These are phyloP conservation scores for Heliconius congener DNA, from an alignment of 1,140 invertebrate species.

Conservation along the genomic window DNA sequence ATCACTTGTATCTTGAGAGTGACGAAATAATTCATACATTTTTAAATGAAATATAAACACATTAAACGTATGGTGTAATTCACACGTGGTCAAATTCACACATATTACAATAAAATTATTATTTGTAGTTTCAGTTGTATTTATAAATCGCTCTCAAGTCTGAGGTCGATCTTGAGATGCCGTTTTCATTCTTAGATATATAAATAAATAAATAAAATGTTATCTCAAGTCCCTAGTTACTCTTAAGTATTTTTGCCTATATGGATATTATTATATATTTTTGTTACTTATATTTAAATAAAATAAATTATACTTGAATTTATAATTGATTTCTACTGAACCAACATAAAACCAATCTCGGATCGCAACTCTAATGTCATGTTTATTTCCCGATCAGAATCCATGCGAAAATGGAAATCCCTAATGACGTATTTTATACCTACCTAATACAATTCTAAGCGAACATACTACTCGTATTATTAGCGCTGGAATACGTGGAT, in stretches of 20 bases:
- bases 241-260: too few species aligned
- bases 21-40: background rate
- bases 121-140: background rate
- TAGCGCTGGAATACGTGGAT: slow-evolving; percentile 1
- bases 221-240: too few species aligned
- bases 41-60: slow-evolving; percentile 4
- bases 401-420: slow-evolving; percentile 5
- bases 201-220: too few species aligned
- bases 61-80: slow-evolving; percentile 18
- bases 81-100: slow-evolving; percentile 7
- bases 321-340: too few species aligned
- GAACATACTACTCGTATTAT: slow-evolving; percentile 1
- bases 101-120: background rate
- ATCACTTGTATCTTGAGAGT: slow-evolving; percentile 3
- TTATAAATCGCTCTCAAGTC: too few species aligned
- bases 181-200: background rate
- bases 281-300: too few species aligned
- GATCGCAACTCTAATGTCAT: background rate
- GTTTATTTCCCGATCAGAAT: background rate
- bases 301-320: too few species aligned
- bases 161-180: background rate
- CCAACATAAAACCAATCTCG: background rate
- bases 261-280: too few species aligned
- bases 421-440: slow-evolving; percentile 3
- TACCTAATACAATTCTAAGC: background rate